Evolutionary conservation across 1,140 invertebrate species (phyloP).

Genomic region (Paraescarpia echinospica): DNA sequence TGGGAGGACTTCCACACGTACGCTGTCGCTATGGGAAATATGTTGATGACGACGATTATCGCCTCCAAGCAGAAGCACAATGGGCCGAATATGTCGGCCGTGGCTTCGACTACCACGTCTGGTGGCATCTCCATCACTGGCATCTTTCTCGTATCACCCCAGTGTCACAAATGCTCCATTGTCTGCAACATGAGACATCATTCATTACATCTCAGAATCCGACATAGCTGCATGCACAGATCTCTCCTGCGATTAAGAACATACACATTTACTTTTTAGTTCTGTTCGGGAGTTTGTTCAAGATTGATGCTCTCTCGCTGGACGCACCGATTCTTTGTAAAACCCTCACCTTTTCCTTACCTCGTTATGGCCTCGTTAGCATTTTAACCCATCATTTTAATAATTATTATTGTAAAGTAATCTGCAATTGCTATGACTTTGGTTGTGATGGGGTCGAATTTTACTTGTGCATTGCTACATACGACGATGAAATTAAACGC

Average conservation of each 20-base stretch:
- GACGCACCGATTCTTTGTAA: not conserved
- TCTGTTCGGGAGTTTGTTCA: not conserved
- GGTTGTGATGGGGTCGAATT: no score
- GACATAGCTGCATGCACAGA: no score
- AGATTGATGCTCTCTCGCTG: not conserved
- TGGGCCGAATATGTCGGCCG: constrained; percentile 34
- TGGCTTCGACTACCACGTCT: not conserved
- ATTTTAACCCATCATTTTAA: no score
- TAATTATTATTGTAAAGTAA: no score
- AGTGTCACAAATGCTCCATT: not conserved
- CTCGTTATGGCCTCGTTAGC: no score
- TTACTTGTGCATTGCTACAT: no score
- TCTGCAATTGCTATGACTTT: no score
- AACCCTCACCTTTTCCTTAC: no score
- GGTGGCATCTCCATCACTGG: not conserved
- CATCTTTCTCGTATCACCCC: not conserved
- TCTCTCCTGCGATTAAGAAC: not conserved
- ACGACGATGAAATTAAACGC: no score
- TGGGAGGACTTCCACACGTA: constrained; percentile 33
- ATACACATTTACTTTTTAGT: not conserved
- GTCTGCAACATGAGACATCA: not conserved
- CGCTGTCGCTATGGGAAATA: constrained; percentile 36
- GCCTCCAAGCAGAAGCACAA: constrained; percentile 38
- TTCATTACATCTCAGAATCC: not conserved
- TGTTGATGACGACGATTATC: constrained; percentile 36